Base-by-base conservation (phyloP, 1,140 invertebrate genomes). In the Scaptomyza montana region DNA sequence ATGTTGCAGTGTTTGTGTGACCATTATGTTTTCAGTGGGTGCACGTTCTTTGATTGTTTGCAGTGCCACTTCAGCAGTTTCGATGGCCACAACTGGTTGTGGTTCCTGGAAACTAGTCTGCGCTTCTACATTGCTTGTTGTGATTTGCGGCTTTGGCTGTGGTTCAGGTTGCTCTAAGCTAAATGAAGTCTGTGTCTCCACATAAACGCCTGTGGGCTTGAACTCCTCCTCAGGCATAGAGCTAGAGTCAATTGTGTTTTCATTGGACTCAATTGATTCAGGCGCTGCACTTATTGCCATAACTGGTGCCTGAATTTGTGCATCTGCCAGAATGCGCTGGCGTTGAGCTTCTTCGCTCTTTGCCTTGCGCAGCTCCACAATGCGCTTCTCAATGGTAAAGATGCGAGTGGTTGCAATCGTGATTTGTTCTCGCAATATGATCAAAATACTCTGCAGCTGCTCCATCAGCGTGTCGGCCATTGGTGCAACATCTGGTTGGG, bases 1-100 rank as follows among this genome's bases (percentile, higher is more conserved):
- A 60, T 94, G 95, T 53, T 94, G 93, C 8, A 94, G 93, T 8
- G 93, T 95, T 91, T 96, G 95, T 7, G 93, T 93, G 0, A 97
- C 94, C 86, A 95, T 93, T 67, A 97, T 96, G 41, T 94, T 95
- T 90, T 96, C 95, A n/a, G 94, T 93, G 0, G 92, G 90, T 16
- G 73, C 61, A n/a, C 82, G 80, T 13, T 90, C 85, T 50, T 91
- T 92, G 2, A 78, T 61, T 0, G 90, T 92, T 59, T 92, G 91
- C 46, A 79, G 59, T 1, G 91, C 78, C 5, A 80, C 85, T 28
- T 92, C 92, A 2, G 77, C 80, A 2, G 92, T 69, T 55, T 92
- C 81, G 1, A 72, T 21, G 10, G 33, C 43, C 4, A 77, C 67
- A 5, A 70, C 54, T 3, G 92, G 74, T 55, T 59, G 43, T 2